Evolutionary conservation across 1,140 invertebrate genomes (phyloP).

Genomic region (Pseudoatta argentina): DNA sequence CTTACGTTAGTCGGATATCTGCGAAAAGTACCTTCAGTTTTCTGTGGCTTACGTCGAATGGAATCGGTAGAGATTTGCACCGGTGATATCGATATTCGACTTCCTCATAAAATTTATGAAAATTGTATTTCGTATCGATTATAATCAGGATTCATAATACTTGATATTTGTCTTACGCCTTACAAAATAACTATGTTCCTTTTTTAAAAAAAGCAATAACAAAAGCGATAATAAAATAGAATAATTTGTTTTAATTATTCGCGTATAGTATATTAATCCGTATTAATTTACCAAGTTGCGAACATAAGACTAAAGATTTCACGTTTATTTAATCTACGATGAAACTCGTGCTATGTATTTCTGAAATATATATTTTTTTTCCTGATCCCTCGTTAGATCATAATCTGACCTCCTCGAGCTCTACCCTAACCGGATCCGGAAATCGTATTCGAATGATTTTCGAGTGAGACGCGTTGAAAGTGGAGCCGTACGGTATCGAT

Average conservation of each 20-base stretch:
- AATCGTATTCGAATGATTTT: slow-evolving; percentile 83
- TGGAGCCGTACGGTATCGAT: slow-evolving; percentile 19
- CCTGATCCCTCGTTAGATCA: background rate
- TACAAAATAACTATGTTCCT: background rate
- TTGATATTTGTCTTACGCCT: background rate
- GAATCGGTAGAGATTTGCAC: slow-evolving; percentile 24
- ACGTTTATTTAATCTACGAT: background rate
- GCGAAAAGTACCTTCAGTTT: slow-evolving; percentile 49
- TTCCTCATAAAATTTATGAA: background rate
- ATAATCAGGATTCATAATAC: background rate
- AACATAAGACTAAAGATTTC: background rate
- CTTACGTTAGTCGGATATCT: slow-evolving; percentile 45
- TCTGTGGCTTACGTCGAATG: slow-evolving; percentile 41
- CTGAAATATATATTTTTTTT: background rate
- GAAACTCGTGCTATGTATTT: slow-evolving; percentile 14
- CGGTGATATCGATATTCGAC: background rate
- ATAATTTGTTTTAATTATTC: background rate
- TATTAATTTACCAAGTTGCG: background rate
- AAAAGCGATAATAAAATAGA: background rate
- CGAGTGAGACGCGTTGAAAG: slow-evolving; percentile 51
- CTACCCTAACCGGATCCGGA: slow-evolving; percentile 72
- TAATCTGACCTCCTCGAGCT: slow-evolving; percentile 46
- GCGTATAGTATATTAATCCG: background rate
- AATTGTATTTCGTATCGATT: slow-evolving; percentile 12
- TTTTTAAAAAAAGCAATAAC: background rate